Percentiles rank a stretch among this genome's conserved stretches.
These are phyloP conservation scores for Cyrtodaria siliqua DNA, from an alignment of 2,888 invertebrate species.

Conservation along the genomic window DNA sequence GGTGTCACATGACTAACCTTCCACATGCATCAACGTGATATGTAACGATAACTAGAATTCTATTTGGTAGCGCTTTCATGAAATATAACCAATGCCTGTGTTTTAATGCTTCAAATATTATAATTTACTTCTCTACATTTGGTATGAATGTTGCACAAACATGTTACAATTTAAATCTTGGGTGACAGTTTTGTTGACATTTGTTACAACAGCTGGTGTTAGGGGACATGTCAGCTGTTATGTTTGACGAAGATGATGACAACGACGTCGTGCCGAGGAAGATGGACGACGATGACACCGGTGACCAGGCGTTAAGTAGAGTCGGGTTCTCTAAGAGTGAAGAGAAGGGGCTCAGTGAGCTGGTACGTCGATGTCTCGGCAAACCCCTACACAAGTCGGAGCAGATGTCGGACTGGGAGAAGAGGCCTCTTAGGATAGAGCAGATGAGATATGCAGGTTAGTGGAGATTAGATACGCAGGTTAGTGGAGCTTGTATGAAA, in stretches of 20 bases:
- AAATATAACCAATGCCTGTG: too few relatives aligned
- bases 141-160: background rate
- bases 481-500: too few relatives aligned
- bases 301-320: slow-evolving; percentile 19
- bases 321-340: slow-evolving; percentile 61
- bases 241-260: slow-evolving; percentile 62
- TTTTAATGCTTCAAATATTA: too few relatives aligned
- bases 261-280: slow-evolving; percentile 25
- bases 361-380: slow-evolving; percentile 81
- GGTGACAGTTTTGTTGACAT: too few relatives aligned
- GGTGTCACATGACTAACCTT: too few relatives aligned
- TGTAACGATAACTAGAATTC: too few relatives aligned
- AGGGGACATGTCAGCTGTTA: slow-evolving; percentile 27
- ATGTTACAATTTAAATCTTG: background rate
- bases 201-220: slow-evolving; percentile 41
- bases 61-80: too few relatives aligned
- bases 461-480: too few relatives aligned
- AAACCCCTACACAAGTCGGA: slow-evolving; percentile 83
- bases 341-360: slow-evolving; percentile 83
- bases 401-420: slow-evolving; percentile 86
- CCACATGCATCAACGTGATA: too few relatives aligned
- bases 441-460: slow-evolving; percentile 85
- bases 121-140: too few relatives aligned
- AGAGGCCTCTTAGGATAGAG: slow-evolving; percentile 80
- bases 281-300: slow-evolving; percentile 23